These are phyloP conservation scores for Chiloscyllium punctatum DNA, from an alignment of 2,797 vertebrate species.

Conservation along the genomic window DNA sequence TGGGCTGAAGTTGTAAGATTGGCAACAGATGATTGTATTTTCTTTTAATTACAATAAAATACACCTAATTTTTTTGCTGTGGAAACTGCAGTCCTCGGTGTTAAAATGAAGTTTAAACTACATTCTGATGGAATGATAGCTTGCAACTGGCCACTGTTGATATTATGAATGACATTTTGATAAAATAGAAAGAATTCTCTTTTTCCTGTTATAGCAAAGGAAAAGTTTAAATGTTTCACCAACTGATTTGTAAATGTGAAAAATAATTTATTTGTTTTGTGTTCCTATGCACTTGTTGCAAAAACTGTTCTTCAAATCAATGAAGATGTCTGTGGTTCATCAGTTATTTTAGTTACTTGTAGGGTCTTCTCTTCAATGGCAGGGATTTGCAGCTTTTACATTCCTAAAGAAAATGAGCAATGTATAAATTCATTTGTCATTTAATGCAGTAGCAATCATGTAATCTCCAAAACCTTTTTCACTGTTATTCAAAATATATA, in stretches of 20 bases:
- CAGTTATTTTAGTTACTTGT: slow-evolving; percentile 40
- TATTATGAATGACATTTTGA: background rate
- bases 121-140: background rate
- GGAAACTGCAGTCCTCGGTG: background rate
- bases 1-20: background rate
- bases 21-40: background rate
- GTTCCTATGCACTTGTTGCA: slow-evolving; percentile 35
- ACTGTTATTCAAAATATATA: background rate
- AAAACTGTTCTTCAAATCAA: slow-evolving; percentile 41
- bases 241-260: background rate
- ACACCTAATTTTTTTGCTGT: background rate
- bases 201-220: slow-evolving; percentile 14
- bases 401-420: slow-evolving; percentile 24
- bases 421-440: background rate
- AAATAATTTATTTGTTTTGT: slow-evolving; percentile 41
- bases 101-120: slow-evolving; percentile 11
- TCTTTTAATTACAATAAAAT: background rate
- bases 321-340: slow-evolving; percentile 42
- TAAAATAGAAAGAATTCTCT: background rate
- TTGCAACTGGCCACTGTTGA: background rate
- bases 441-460: background rate
- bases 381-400: slow-evolving; percentile 41
- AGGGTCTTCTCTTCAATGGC: slow-evolving; percentile 37
- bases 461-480: background rate
- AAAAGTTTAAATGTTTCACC: slow-evolving; percentile 46